phyloP scores from a whole-genome alignment of 2,888 invertebrate species.

The Lasioglossum lativentre region DNA sequence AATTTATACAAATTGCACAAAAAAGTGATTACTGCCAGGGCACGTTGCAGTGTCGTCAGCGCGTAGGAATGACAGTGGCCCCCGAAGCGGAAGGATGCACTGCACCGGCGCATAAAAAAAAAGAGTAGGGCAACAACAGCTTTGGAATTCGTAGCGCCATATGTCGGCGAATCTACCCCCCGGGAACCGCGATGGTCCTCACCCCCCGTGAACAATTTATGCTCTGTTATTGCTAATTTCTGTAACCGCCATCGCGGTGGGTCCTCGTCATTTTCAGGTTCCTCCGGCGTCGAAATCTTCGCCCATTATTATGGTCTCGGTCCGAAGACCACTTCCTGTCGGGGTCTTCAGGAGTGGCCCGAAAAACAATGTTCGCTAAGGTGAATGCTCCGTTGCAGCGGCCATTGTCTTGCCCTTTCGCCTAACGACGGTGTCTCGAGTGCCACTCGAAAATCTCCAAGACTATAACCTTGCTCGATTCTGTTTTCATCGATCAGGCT shows the following conservation, averaged over 20 bases:
- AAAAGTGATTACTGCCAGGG: background rate
- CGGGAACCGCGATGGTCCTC: slow-evolving; percentile 62
- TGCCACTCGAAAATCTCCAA: slow-evolving; percentile 53
- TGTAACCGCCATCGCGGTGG: slow-evolving; percentile 77
- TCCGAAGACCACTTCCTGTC: slow-evolving; percentile 65
- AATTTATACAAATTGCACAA: background rate
- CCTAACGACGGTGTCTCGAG: slow-evolving; percentile 61
- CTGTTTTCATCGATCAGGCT: slow-evolving; percentile 26
- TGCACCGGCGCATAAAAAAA: slow-evolving; percentile 43
- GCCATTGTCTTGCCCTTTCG: slow-evolving; percentile 64
- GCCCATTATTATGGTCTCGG: slow-evolving; percentile 16
- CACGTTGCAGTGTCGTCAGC: background rate
- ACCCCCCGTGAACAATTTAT: slow-evolving; percentile 78
- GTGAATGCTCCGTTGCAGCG: slow-evolving; percentile 55
- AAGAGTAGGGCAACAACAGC: slow-evolving; percentile 37
- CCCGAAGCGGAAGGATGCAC: background rate
- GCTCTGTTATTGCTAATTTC: slow-evolving; percentile 77
- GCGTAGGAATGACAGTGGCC: slow-evolving; percentile 12
- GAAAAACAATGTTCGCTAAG: slow-evolving; percentile 58
- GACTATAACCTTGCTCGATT: slow-evolving; percentile 45
- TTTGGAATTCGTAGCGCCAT: slow-evolving; percentile 67
- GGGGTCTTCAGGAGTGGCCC: slow-evolving; percentile 35
- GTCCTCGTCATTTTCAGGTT: slow-evolving; percentile 9
- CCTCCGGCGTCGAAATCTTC: slow-evolving; percentile 34
- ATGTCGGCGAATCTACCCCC: slow-evolving; percentile 78